phyloP scores from a whole-genome alignment of 2,797 vertebrate genomes.

The Orestias chungarensis region DNA sequence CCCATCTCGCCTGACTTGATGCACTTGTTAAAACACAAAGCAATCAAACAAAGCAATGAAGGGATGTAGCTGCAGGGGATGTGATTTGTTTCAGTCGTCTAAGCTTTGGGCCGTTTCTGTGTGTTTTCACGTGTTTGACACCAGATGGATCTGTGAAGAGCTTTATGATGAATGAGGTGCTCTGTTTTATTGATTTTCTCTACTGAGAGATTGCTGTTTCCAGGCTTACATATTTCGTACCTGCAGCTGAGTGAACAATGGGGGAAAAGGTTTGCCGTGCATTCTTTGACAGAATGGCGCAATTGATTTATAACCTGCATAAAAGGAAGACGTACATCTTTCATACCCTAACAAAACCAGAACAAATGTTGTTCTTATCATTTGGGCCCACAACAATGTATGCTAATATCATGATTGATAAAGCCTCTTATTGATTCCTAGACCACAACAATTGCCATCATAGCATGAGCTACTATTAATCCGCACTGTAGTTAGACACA shows the following conservation, averaged over 20 bases:
- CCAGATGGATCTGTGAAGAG: constrained; percentile 27
- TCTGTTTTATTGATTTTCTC: constrained; percentile 60
- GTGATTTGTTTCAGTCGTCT: constrained; percentile 21
- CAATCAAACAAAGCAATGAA: constrained; percentile 13
- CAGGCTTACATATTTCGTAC: constrained; percentile 32
- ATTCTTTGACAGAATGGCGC: constrained; percentile 46
- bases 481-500: constrained; percentile 20
- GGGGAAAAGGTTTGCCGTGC: constrained; percentile 26
- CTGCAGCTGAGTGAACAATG: constrained; percentile 57
- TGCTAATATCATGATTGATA: constrained; percentile 34
- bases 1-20: constrained; percentile 40
- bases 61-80: constrained; percentile 5
- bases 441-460: constrained; percentile 13
- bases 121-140: constrained; percentile 31
- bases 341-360: constrained; percentile 30
- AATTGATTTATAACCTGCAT: constrained; percentile 67
- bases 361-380: constrained; percentile 15
- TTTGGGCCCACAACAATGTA: constrained; percentile 2
- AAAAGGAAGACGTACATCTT: constrained; percentile 35
- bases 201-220: constrained; percentile 47
- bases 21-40: constrained; percentile 39
- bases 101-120: constrained; percentile 30
- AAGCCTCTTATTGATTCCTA: constrained; percentile 6
- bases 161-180: constrained; percentile 60
- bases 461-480: constrained; percentile 14